Percentiles rank a stretch among this genome's conserved stretches.
phyloP scores from a whole-genome alignment of 2,888 invertebrate species.

The Dyspetes luteomarginatus region DNA sequence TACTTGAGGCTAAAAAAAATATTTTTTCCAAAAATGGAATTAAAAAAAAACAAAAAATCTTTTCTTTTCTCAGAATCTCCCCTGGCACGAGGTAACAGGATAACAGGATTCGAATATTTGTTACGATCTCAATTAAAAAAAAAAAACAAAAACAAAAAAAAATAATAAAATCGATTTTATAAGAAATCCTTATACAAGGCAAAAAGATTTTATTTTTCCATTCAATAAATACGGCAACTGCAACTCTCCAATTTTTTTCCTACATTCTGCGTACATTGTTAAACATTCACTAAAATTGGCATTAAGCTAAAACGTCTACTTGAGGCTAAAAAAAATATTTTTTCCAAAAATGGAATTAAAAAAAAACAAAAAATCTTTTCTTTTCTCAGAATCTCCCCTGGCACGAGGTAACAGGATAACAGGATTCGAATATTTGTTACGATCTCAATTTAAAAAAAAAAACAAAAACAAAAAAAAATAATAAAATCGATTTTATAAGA shows the following conservation, averaged over 20 bases:
- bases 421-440: background rate
- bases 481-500: background rate
- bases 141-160: background rate
- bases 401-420: too few species aligned
- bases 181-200: background rate
- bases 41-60: background rate
- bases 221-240: background rate
- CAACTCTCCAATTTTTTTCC: background rate
- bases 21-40: background rate
- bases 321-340: background rate
- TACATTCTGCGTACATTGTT: background rate
- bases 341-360: background rate
- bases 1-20: background rate
- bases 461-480: background rate
- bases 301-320: background rate
- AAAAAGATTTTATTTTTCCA: background rate
- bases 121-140: background rate
- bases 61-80: background rate
- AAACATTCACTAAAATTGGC: background rate
- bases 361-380: background rate
- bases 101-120: background rate
- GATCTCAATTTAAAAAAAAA: background rate
- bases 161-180: background rate
- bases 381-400: background rate
- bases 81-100: background rate